Evolutionary conservation across 2,888 invertebrate genomes (phyloP), one percentile per base, ranked within the genome.

Genomic region (Drosophila atripex): DNA sequence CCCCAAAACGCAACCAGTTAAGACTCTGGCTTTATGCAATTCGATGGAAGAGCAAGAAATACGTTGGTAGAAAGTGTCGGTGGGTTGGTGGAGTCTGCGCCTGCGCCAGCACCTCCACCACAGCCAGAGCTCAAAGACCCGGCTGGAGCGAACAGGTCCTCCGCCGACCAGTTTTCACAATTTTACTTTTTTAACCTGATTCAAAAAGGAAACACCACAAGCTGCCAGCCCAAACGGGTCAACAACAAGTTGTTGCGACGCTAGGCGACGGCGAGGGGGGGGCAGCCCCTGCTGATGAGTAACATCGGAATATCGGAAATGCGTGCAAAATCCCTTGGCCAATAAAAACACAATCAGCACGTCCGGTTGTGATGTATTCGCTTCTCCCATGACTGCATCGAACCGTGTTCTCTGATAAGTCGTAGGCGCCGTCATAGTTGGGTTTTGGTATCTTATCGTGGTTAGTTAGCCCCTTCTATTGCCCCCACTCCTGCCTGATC

Each of bases 101-200:
- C 32, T 50, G 47, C 71, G 38, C 21, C 43, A 46, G 53, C 51
- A 46, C 28, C 54, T 18, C 43, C 45, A 18, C 47, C 45, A 16
- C 5, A 18, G 35, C 23, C 16, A 25, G 39, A 63, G 43, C 63
- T 60, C 65, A 76, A 73, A 76, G 51, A 56, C 52, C 50, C 57
- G 60, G 63, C 58, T 39, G 43, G 43, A 41, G 23, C 60, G 60
- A 70, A 54, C 73, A 71, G 68, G 80, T 78, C 77, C 77, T 78
- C 68, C 51, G 35, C 28, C 52, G 71, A 85, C 83, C 82, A 78
- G 84, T 84, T 86, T 83, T 80, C 69, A 69, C 72, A 72, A 49
- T 77, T 64, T 82, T 76, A 73, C 60, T 82, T 74, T 74, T 72
- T 83, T 73, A 82, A 83, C 75, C 82, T 77, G 86, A 78, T 75